These are phyloP conservation scores for Callaeas wilsoni DNA, from an alignment of 2,113 vertebrate species.

Conservation along the genomic window DNA sequence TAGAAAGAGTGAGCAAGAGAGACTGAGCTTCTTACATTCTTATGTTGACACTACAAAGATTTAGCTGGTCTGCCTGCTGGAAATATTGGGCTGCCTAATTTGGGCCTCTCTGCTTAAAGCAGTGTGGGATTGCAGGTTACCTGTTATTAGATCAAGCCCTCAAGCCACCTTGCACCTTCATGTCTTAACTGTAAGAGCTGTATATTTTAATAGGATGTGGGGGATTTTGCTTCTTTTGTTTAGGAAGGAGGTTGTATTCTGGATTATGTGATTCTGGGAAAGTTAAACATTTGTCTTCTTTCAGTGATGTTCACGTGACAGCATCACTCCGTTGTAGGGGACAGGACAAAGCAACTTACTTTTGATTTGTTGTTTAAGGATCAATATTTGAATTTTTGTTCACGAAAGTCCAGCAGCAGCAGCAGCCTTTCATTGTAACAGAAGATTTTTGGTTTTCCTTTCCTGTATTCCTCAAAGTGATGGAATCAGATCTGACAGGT, in stretches of 20 bases:
- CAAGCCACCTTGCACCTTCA: background rate
- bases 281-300: background rate
- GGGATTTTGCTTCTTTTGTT: background rate
- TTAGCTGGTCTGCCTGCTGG: background rate
- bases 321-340: background rate
- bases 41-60: background rate
- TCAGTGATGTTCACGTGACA: background rate
- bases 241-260: background rate
- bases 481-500: background rate
- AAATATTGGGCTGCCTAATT: background rate
- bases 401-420: fast-evolving
- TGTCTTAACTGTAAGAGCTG: background rate
- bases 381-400: background rate
- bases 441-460: background rate
- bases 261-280: background rate
- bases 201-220: background rate
- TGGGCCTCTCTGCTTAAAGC: background rate
- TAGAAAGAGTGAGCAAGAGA: background rate
- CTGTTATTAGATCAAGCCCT: background rate
- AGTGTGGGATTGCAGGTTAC: background rate
- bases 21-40: background rate
- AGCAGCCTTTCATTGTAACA: background rate
- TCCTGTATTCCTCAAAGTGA: background rate
- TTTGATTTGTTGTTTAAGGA: background rate
- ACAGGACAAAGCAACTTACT: background rate